phyloP scores from a whole-genome alignment of 1,140 invertebrate genomes.

The Zaprionus davidi region DNA sequence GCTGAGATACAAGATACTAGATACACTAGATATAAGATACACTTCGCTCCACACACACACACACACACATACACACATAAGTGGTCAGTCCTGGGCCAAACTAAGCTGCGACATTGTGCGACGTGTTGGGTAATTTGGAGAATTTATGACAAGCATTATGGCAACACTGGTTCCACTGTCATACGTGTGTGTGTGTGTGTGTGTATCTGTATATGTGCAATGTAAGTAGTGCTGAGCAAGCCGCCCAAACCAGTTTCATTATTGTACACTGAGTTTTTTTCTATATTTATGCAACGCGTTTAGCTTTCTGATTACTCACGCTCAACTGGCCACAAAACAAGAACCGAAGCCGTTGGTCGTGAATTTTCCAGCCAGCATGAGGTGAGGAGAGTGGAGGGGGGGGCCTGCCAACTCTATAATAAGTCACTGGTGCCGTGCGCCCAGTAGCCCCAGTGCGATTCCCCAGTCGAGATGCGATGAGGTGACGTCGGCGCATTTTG shows the following conservation, averaged over 20 bases:
- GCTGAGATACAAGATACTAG: conserved; percentile 8
- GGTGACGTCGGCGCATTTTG: conserved; percentile 55
- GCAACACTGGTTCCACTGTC: conserved; percentile 70
- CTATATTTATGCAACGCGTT: conserved; percentile 78
- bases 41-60: background rate
- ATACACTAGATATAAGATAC: conserved; percentile 19
- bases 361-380: conserved; percentile 55
- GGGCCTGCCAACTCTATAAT: conserved; percentile 57
- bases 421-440: conserved; percentile 47
- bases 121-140: conserved; percentile 81
- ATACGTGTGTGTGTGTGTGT: background rate
- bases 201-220: conserved; percentile 29
- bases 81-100: conserved; percentile 31
- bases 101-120: conserved; percentile 47
- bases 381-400: too few relatives aligned
- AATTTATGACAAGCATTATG: conserved; percentile 82
- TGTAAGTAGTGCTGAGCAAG: conserved; percentile 47
- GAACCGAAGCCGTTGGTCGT: conserved; percentile 58
- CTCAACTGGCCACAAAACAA: conserved; percentile 66
- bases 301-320: conserved; percentile 79
- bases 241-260: conserved; percentile 80
- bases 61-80: background rate
- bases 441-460: conserved; percentile 41
- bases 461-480: conserved; percentile 16
- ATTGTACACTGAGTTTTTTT: conserved; percentile 49